Evolutionary conservation across 2,888 invertebrate genomes (phyloP), one percentile per base, ranked within the genome.

Genomic region (Uropetala carovei): DNA sequence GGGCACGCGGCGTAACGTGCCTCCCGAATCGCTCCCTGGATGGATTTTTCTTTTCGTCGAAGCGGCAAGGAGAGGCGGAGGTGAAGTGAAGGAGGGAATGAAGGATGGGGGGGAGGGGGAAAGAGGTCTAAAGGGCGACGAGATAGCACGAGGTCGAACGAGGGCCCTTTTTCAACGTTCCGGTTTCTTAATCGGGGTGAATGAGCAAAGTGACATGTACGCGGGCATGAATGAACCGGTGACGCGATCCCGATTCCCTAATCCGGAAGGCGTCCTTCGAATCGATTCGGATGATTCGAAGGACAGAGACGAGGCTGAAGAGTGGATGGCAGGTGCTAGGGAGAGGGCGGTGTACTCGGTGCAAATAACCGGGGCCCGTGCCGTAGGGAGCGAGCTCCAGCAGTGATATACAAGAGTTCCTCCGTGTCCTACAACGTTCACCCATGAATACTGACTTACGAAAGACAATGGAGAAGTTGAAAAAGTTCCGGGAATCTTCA

Each of bases 191-290:
- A 75, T 75, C 27, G 75, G 75, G 27, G 64, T 89, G 89, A 64
- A 89, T 89, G 75, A 75, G 75, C 75, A 75, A 89, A 64, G 68
- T 64, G 64, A 89, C 89, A 89, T 68, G 83, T 43, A 11, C 75
- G 75, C 75, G 9, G 13, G 75, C n/a, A 89, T 68, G 89, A 64
- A 43, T 89, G 89, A 64, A 68, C 56, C 89, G 64, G 64, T 89
- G 83, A 83, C 43, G 83, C 83, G 57, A 57, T 10, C 27, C 18
- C 64, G 43, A 30, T 22, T 13, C 60, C 68, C 64, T 22, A 89
- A 89, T 58, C 68, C 30, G 43, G 64, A 89, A 58, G 89, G 10
- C 64, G 89, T 64, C 89, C 89, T 89, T 89, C 89, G 75, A 64
- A 64, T n/a, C 22, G 10, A 75, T 22, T 11, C 43, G 43, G 43